Evolutionary conservation across 2,797 vertebrate genomes (phyloP), one percentile per base, ranked within the genome.

Genomic region (Serranus cabrilla): DNA sequence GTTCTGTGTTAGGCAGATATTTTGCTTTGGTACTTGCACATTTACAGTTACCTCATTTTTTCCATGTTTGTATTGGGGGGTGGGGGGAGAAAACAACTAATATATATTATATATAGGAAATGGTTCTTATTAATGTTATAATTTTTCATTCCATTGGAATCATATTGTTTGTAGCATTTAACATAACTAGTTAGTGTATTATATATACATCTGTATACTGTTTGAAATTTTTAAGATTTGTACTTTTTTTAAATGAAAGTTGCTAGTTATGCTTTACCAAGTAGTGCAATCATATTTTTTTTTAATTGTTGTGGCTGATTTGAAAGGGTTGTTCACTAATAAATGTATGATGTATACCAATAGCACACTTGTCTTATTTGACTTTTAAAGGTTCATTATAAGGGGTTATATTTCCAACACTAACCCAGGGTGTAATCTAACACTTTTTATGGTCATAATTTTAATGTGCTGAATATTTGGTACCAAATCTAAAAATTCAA

Each of bases 231-330:
- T 99, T 99, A 99, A 99, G 97, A 99, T 99, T 99, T 99, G 98
- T 99, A 99, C 98, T 99, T 99, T 99, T 99, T 99, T 99, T 99
- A 99, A 98, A 98, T 98, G 97, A 98, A 99, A 99, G 97, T 99
- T 99, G 98, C 98, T 99, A 99, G 98, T 99, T 99, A 96, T 98
- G 98, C 98, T 99, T 99, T 98, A 99, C 96, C 96, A 97, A 97
- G 98, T 99, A 99, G 98, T 99, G 98, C 98, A 99, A 99, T 99
- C 98, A 98, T 99, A 96, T 99, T 98, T 98, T 98, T 97, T 99
- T 97, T 97, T 82, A 65, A 98, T 97, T 97, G 96, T 98, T 97
- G 98, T 99, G 97, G 98, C 98, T 99, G 97, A 99, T 98, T 98
- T 97, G 97, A 99, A 96, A 99, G 97, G 98, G 97, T 98, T 99